Conservation (phyloP, 92 coral and sea anemone genomes). For the Umimayanthus chanpuru region DNA sequence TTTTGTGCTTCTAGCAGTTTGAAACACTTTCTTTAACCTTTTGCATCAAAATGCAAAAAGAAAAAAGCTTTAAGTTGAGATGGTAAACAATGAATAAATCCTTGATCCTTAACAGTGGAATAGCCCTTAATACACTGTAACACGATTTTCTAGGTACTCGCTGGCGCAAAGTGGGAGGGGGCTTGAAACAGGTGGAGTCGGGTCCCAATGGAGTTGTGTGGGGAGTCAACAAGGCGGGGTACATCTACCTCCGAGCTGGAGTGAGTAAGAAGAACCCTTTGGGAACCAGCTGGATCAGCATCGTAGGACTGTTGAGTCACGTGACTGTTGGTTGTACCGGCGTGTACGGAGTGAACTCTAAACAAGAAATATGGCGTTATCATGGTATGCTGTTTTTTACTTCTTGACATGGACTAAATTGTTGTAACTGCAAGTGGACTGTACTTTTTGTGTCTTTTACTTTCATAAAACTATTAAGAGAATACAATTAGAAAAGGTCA, state of each 20-base stretch:
- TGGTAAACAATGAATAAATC: too few species aligned
- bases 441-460: not conserved
- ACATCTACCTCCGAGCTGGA: not conserved
- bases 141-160: not conserved
- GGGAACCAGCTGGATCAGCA: not conserved
- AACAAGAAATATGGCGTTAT: constrained; percentile 1
- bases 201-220: constrained; percentile 11
- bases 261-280: not conserved
- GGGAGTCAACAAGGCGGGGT: not conserved
- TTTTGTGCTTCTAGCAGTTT: too few species aligned
- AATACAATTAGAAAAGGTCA: too few species aligned
- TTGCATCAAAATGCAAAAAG: too few species aligned
- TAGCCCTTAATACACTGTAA: not conserved
- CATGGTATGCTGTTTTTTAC: constrained; percentile 1
- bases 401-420: too few species aligned
- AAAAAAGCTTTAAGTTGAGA: too few species aligned
- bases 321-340: constrained; percentile 13
- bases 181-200: not conserved
- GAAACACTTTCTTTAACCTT: too few species aligned
- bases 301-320: not conserved
- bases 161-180: not conserved
- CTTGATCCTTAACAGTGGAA: too few species aligned
- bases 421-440: not conserved
- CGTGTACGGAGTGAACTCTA: constrained; percentile 10
- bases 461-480: too few species aligned